Evolutionary conservation across 1,140 invertebrate genomes (phyloP).

Genomic region (Cepaea nemoralis): DNA sequence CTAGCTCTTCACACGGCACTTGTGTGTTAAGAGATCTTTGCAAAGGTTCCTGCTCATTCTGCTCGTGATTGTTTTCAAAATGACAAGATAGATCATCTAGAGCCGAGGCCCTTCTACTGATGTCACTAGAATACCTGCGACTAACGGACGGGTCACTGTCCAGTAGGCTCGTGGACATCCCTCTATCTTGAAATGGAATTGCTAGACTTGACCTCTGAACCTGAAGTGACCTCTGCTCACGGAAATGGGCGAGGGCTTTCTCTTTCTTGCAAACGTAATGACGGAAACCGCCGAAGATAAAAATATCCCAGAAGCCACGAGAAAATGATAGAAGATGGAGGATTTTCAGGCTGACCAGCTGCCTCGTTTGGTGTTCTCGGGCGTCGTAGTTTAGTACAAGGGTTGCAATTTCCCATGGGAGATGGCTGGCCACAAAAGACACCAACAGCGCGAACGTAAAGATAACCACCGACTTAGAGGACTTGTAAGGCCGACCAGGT

Average conservation of each 20-base stretch:
- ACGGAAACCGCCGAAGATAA: constrained; percentile 57
- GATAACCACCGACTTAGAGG: constrained; percentile 53
- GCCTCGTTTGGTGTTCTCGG: neutral
- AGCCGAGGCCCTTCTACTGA: constrained; percentile 1
- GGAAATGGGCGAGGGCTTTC: constrained; percentile 46
- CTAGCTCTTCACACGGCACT: neutral
- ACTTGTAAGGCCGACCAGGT: constrained; percentile 48
- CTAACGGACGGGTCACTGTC: constrained; percentile 49
- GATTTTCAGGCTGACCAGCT: constrained; percentile 41
- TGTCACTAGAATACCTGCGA: constrained; percentile 40
- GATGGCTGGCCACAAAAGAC: constrained; percentile 48
- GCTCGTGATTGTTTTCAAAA: neutral
- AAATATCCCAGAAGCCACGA: constrained; percentile 58
- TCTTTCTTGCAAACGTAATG: constrained; percentile 60
- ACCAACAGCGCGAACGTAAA: constrained; percentile 53
- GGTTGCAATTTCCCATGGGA: constrained; percentile 50
- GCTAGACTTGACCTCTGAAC: constrained; percentile 37
- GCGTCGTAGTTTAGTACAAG: constrained; percentile 42
- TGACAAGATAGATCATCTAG: constrained; percentile 4
- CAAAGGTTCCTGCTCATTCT: neutral
- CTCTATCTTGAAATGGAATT: constrained; percentile 27
- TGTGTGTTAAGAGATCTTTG: neutral
- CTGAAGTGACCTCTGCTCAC: constrained; percentile 40
- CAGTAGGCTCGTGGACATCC: constrained; percentile 45
- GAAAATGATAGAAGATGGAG: constrained; percentile 48